Conservation (phyloP, 1,140 invertebrate genomes). For the Lepidurus packardi region DNA sequence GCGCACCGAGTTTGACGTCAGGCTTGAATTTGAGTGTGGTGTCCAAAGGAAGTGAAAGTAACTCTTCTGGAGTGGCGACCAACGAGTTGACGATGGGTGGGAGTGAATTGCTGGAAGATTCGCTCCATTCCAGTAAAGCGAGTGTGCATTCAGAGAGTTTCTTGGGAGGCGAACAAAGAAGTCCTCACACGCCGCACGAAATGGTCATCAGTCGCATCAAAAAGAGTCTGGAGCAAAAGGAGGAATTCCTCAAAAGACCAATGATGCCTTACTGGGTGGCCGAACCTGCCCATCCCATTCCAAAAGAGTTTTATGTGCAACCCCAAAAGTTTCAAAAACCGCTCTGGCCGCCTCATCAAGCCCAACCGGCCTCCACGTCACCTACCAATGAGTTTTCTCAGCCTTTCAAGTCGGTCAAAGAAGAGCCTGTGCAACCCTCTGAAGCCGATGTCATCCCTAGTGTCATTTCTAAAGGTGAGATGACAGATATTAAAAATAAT, state of each 20-base stretch:
- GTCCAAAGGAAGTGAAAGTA: background rate
- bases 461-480: slow-evolving; percentile 34
- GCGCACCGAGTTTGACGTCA: background rate
- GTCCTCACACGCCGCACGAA: slow-evolving; percentile 17
- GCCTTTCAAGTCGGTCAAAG: background rate
- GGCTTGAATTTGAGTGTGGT: background rate
- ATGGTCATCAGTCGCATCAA: slow-evolving; percentile 53
- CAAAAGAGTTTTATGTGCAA: slow-evolving; percentile 66
- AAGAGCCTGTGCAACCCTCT: slow-evolving; percentile 35
- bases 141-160: slow-evolving; percentile 26
- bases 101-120: slow-evolving; percentile 29
- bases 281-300: slow-evolving; percentile 42
- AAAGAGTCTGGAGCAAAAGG: slow-evolving; percentile 77
- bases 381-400: slow-evolving; percentile 4
- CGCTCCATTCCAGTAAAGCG: slow-evolving; percentile 30
- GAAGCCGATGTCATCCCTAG: slow-evolving; percentile 36
- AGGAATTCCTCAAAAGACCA: slow-evolving; percentile 72
- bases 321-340: slow-evolving; percentile 66
- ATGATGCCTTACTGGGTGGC: slow-evolving; percentile 58
- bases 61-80: background rate
- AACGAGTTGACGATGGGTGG: background rate
- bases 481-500: slow-evolving; percentile 26
- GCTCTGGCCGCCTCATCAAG: slow-evolving; percentile 59
- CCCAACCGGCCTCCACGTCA: slow-evolving; percentile 33
- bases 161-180: background rate